Conservation (phyloP, 2,888 invertebrate genomes). For the Agonopterix alstromeriana region DNA sequence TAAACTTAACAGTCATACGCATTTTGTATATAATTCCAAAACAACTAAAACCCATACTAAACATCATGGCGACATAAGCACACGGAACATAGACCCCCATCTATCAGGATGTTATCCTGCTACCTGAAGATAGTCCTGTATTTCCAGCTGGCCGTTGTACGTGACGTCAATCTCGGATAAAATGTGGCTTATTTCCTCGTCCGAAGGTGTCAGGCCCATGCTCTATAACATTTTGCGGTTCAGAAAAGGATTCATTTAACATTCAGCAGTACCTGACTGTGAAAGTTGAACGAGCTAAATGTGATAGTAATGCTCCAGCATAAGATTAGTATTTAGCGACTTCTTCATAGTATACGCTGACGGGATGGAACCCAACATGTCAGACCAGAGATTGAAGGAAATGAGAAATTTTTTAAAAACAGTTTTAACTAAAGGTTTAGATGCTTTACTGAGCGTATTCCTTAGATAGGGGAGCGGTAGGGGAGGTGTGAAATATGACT, state of each 20-base stretch:
- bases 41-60: not conserved
- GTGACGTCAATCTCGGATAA: slow-evolving; percentile 90
- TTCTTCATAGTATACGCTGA: too few relatives aligned
- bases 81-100: slow-evolving; percentile 7
- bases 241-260: slow-evolving; percentile 1
- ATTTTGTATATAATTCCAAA: too few relatives aligned
- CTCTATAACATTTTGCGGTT: slow-evolving; percentile 63
- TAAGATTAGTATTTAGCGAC: too few relatives aligned
- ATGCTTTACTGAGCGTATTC: too few relatives aligned
- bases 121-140: slow-evolving; percentile 94
- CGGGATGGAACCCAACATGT: too few relatives aligned
- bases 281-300: not conserved
- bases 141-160: slow-evolving; percentile 91
- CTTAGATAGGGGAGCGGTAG: too few relatives aligned
- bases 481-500: too few relatives aligned
- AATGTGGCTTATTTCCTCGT: slow-evolving; percentile 85
- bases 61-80: not conserved
- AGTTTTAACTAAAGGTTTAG: too few relatives aligned
- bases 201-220: slow-evolving; percentile 79
- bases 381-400: too few relatives aligned
- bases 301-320: too few relatives aligned
- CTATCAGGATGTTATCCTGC: slow-evolving; percentile 11
- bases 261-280: not conserved
- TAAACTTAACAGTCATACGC: too few relatives aligned
- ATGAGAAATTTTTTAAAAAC: too few relatives aligned